These are phyloP conservation scores for Limosa lapponica DNA, from an alignment of 2,797 vertebrate species.

Conservation along the genomic window DNA sequence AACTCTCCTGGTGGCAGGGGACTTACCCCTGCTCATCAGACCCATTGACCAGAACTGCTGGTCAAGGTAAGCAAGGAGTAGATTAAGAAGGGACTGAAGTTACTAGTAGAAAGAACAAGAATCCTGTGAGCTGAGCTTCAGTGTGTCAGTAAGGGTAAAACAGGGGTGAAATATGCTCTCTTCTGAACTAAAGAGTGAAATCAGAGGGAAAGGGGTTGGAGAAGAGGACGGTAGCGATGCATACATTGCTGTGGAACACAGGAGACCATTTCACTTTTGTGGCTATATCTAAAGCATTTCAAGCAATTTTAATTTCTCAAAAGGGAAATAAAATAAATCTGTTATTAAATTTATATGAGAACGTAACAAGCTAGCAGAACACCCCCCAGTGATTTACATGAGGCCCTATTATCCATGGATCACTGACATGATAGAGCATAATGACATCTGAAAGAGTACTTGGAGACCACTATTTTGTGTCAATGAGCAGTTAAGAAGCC, in stretches of 20 bases:
- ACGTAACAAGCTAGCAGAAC: conserved; percentile 50
- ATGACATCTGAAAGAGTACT: conserved; percentile 54
- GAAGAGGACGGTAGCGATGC: background rate
- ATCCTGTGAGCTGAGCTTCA: background rate
- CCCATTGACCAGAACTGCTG: background rate
- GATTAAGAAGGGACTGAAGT: background rate
- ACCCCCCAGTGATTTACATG: conserved; percentile 42
- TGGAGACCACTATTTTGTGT: conserved; percentile 57
- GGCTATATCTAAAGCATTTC: background rate
- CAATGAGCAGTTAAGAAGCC: conserved; percentile 63
- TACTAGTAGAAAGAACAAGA: background rate
- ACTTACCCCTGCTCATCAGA: background rate
- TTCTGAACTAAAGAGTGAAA: background rate
- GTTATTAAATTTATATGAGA: conserved; percentile 60
- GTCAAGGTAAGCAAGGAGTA: background rate
- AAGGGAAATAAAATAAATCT: conserved; percentile 37
- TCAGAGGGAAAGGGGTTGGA: background rate
- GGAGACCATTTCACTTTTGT: conserved; percentile 8
- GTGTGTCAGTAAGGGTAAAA: background rate
- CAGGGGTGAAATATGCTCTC: background rate
- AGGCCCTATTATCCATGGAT: conserved; percentile 39
- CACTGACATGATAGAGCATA: conserved; percentile 40
- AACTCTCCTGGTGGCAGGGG: accelerated
- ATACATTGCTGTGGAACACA: background rate
- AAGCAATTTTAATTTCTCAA: conserved; percentile 44